Conservation (phyloP, 1,140 invertebrate genomes). For the Drosophila melanica region DNA sequence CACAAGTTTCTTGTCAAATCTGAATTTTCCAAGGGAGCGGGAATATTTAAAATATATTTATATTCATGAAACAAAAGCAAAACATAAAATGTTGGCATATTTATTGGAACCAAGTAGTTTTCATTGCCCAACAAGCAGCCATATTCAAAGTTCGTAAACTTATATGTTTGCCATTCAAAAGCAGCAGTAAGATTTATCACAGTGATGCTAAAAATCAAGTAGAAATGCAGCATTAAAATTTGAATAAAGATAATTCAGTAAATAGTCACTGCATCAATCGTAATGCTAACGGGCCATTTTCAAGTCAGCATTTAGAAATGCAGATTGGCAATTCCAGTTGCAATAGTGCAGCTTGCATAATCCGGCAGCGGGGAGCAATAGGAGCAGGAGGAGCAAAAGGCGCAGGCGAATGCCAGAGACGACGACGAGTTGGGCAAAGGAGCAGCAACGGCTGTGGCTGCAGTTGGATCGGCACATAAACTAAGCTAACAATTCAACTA, state of each 20-base stretch:
- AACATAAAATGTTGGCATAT: no score
- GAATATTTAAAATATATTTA: no score
- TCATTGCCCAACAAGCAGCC: no score
- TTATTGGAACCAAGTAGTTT: no score
- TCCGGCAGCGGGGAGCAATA: constrained; percentile 13
- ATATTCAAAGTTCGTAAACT: no score
- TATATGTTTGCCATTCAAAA: no score
- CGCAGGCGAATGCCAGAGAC: constrained; percentile 1
- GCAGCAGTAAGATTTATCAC: background rate
- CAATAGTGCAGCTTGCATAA: constrained; percentile 53
- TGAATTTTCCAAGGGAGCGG: no score
- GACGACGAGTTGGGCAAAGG: constrained; percentile 5
- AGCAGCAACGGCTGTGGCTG: background rate
- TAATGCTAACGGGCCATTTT: constrained; percentile 30
- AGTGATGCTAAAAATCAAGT: background rate
- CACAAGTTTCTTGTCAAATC: no score
- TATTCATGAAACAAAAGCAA: no score
- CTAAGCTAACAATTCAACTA: constrained; percentile 77
- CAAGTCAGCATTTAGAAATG: constrained; percentile 53
- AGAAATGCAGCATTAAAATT: background rate
- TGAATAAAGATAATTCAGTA: constrained; percentile 22
- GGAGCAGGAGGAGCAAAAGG: constrained; percentile 1
- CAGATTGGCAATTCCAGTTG: constrained; percentile 48
- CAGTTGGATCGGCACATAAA: constrained; percentile 58
- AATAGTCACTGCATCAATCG: constrained; percentile 42